Conservation (phyloP, 2,797 vertebrate genomes). For the Petrocephalus schoutedeni region DNA sequence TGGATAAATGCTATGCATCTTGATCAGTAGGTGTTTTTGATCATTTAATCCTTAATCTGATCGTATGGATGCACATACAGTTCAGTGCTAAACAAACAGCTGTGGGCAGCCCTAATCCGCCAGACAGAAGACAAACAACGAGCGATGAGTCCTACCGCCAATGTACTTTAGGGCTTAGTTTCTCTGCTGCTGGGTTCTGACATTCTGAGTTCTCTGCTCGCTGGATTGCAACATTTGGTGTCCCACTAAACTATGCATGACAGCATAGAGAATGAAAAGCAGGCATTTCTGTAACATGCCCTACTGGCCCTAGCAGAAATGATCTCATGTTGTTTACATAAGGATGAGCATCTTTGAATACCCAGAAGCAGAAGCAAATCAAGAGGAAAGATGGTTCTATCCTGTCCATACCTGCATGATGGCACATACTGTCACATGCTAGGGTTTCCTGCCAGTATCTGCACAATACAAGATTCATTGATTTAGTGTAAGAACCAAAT, state of each 20-base stretch:
- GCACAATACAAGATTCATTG: background rate
- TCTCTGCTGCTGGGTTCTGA: background rate
- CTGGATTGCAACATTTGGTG: background rate
- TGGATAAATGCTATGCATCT: background rate
- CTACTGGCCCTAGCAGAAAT: background rate
- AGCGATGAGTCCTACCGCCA: background rate
- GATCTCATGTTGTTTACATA: background rate
- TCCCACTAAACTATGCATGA: background rate
- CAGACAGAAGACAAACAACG: background rate
- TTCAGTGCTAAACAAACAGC: background rate
- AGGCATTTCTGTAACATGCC: background rate
- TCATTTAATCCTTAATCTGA: slow-evolving; percentile 12
- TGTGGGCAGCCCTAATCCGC: background rate
- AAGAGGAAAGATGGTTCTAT: background rate
- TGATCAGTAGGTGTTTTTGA: slow-evolving; percentile 4
- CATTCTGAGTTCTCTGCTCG: background rate
- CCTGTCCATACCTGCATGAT: background rate
- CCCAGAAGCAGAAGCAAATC: background rate
- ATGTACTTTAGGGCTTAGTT: background rate
- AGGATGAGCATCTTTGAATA: background rate
- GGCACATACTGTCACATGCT: background rate
- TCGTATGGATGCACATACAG: background rate
- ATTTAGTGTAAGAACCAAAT: background rate
- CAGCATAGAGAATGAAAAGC: background rate
- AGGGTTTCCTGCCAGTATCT: background rate